Conservation (phyloP, 2,888 invertebrate species). For the Abrostola tripartita region DNA sequence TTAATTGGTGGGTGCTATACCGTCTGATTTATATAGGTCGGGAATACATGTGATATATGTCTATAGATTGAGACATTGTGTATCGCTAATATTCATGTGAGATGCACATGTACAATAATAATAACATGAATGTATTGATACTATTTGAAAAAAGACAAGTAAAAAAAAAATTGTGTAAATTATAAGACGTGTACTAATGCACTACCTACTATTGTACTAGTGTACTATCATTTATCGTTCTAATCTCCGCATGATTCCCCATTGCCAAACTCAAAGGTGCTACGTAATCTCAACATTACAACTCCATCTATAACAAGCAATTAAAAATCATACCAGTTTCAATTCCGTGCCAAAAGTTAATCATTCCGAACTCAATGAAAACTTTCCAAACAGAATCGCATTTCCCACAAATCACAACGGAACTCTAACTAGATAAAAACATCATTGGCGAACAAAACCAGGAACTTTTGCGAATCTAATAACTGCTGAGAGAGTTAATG, state of each 20-base stretch:
- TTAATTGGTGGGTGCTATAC: constrained; percentile 1
- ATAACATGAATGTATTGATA: too few species aligned
- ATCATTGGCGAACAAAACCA: constrained; percentile 54
- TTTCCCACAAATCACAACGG: constrained; percentile 59
- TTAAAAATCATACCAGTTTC: constrained; percentile 41
- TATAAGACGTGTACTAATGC: too few species aligned
- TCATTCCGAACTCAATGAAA: constrained; percentile 45
- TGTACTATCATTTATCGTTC: constrained; percentile 20
- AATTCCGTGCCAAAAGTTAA: constrained; percentile 41
- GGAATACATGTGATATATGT: not conserved
- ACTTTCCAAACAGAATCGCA: constrained; percentile 53
- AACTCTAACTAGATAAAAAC: constrained; percentile 61
- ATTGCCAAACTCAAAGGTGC: not conserved
- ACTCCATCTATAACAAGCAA: too few species aligned
- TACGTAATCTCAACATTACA: too few species aligned
- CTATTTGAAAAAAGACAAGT: too few species aligned
- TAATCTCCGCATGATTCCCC: constrained; percentile 26
- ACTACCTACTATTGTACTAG: too few species aligned
- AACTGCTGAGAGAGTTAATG: constrained; percentile 61
- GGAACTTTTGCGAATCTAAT: constrained; percentile 57
- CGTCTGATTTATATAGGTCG: not conserved
- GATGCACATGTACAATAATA: too few species aligned
- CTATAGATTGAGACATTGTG: not conserved
- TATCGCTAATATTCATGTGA: too few species aligned
- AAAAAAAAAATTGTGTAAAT: too few species aligned